Conservation (phyloP, 2,113 vertebrate species). For the Heloderma charlesbogerti region DNA sequence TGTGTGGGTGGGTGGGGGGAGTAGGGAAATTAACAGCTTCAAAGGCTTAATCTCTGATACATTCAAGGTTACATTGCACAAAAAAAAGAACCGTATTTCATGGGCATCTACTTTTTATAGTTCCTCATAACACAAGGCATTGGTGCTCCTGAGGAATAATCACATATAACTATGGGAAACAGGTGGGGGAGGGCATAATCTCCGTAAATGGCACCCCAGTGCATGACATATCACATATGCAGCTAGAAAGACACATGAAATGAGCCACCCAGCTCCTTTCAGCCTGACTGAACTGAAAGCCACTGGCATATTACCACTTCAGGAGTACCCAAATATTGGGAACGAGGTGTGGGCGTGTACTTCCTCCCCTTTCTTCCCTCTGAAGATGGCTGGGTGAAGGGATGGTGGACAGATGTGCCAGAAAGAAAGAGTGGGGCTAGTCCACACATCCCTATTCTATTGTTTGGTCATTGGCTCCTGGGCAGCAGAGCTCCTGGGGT, state of each 20-base stretch:
- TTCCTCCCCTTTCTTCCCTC: neutral
- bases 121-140: neutral
- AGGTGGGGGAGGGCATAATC: neutral
- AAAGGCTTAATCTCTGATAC: neutral
- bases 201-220: neutral
- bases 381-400: neutral
- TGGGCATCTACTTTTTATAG: neutral
- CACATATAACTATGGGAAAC: neutral
- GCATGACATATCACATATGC: neutral
- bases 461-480: neutral
- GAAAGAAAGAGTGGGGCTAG: neutral
- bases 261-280: neutral
- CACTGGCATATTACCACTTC: neutral
- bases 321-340: neutral
- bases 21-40: neutral
- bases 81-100: neutral
- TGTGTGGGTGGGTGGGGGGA: fast-evolving
- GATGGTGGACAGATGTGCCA: neutral
- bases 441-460: neutral
- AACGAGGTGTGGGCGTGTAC: neutral
- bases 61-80: neutral
- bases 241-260: neutral
- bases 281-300: neutral
- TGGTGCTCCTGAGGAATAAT: neutral
- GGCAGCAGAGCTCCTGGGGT: neutral